Evolutionary conservation across 2,888 invertebrate genomes (phyloP), one percentile per base, ranked within the genome.

Genomic region (Drosophila formosana): DNA sequence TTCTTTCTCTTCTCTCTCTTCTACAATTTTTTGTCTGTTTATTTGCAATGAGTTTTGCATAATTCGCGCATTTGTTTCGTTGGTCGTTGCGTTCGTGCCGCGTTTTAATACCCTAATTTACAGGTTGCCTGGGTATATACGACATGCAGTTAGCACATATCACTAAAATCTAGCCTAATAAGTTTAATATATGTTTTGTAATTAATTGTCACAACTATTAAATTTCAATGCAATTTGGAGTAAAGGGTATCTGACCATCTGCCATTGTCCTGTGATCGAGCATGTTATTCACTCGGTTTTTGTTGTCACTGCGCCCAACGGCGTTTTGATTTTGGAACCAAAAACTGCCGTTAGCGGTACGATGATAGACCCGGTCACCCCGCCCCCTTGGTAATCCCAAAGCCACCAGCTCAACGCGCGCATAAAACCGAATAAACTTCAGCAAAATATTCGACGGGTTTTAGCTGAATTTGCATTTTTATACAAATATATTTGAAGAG

Each of bases 381-480:
- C 9, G 18, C 18, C 6, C 4, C 37, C 32, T 3, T 30, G 41
- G 57, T 64, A 63, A 66, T 77, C 57, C 65, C 49, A 69, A 69
- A 69, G 64, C 68, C 64, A 57, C 64, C 62, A 63, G 72, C 65
- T 74, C 58, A 67, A 45, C 62, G 72, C 55, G 72, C 57, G 70
- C 74, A 75, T 73, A 82, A 86, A 80, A 82, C 64, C 68, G 66
- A 60, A 69, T 71, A 74, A 80, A 88, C 71, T 75, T 78, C 71
- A 72, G 70, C 69, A 82, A 84, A 84, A 86, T 84, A 88, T 88
- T 84, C 87, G 83, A 82, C 82, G 88, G 78, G 82, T 82, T 76
- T 86, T 87, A 87, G 85, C 85, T 87, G 88, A 86, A 89, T 90
- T 89, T 90, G 90, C 90, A 90, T 90, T 89, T 89, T 90, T 89